Conservation (phyloP, 1,140 invertebrate genomes). For the Drosophila parvula region DNA sequence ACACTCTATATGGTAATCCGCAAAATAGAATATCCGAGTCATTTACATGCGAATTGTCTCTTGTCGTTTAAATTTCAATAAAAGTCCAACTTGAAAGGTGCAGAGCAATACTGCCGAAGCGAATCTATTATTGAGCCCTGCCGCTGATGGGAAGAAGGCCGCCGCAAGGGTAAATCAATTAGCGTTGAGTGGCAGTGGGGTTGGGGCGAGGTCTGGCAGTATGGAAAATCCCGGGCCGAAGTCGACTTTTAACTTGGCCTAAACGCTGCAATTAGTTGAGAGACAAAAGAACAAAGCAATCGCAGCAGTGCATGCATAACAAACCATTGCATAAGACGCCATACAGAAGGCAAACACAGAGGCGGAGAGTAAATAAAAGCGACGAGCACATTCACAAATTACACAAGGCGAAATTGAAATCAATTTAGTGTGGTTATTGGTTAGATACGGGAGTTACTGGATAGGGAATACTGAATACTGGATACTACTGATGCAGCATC, state of each 20-base stretch:
- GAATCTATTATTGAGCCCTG: constrained; percentile 25
- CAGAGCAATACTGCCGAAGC: constrained; percentile 22
- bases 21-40: constrained; percentile 32
- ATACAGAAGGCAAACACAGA: constrained; percentile 35
- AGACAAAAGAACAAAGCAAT: constrained; percentile 47
- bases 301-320: constrained; percentile 61
- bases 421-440: constrained; percentile 52
- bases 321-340: constrained; percentile 60
- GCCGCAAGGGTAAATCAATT: constrained; percentile 68
- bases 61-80: constrained; percentile 41
- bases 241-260: constrained; percentile 41
- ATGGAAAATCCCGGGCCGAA: not conserved
- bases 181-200: constrained; percentile 22
- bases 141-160: constrained; percentile 25
- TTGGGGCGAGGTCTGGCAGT: not conserved
- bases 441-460: constrained; percentile 16
- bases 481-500: constrained; percentile 9
- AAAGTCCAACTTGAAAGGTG: constrained; percentile 25
- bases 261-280: constrained; percentile 53
- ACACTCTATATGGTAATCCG: constrained; percentile 72
- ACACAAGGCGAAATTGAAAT: constrained; percentile 68
- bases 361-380: constrained; percentile 40
- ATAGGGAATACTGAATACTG: constrained; percentile 1
- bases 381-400: constrained; percentile 34
- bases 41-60: constrained; percentile 58